phyloP scores from a whole-genome alignment of 2,113 vertebrate species.

The Nymphicus hollandicus region DNA sequence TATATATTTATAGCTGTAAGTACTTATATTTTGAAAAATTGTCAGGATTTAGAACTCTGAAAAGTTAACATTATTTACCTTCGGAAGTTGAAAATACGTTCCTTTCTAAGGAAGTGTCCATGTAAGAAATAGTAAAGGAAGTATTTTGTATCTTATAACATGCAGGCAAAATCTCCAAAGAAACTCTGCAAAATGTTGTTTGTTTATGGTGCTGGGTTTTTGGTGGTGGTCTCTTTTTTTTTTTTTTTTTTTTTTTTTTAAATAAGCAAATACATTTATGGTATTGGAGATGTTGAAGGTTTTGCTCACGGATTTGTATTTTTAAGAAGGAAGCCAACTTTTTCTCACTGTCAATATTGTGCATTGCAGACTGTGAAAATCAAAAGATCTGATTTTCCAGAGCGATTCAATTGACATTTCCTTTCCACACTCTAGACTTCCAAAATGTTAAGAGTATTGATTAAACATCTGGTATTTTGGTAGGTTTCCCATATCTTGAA shows the following conservation, averaged over 20 bases:
- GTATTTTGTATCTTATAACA: neutral
- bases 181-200: neutral
- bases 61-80: neutral
- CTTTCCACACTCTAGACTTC: conserved; percentile 55
- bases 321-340: conserved; percentile 40
- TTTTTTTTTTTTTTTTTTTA: neutral
- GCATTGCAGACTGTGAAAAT: conserved; percentile 36
- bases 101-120: neutral
- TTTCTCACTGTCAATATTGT: conserved; percentile 44
- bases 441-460: conserved; percentile 68
- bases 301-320: conserved; percentile 34
- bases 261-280: conserved; percentile 7
- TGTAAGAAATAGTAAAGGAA: neutral
- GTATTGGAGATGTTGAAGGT: neutral
- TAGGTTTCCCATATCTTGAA: conserved; percentile 69
- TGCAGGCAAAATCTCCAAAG: neutral
- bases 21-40: neutral
- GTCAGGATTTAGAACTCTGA: neutral
- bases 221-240: too few species aligned
- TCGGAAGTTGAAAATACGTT: neutral
- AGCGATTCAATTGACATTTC: conserved; percentile 52
- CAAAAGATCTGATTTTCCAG: conserved; percentile 47
- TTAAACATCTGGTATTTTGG: conserved; percentile 72
- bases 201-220: neutral
- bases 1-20: neutral